Evolutionary conservation across 2,888 invertebrate species (phyloP), one percentile per base, ranked within the genome.

Genomic region (Stramonita haemastoma): DNA sequence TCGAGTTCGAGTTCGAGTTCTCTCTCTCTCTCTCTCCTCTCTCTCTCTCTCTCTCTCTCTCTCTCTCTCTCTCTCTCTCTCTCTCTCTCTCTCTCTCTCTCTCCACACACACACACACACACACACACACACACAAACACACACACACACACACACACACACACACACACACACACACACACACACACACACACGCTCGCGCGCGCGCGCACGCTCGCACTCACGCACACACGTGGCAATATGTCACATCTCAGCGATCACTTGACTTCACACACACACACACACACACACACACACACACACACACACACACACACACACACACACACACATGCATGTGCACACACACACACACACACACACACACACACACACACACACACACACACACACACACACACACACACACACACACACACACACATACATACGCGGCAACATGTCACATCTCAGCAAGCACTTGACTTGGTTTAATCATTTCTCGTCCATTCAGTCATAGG

Each of bases 381-480:
- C 73, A 73, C 73, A 73, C 73, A 73, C 73, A 73, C 73, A 73
- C 73, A 73, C 73, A 73, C 73, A 73, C 73, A 73, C 73, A 73
- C 73, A 73, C 73, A 70, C 70, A 70, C 70, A 70, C 70, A 70
- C 70, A 70, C 70, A 19, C 57, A 70, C 70, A 70, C 70, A 70
- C 70, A 70, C 70, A 70, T 22, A 70, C 5, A 70, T 70, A 70
- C 22, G 22, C n/a, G n/a, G n/a, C n/a, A n/a, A 73, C 73, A 73
- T n/a, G n/a, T n/a, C 73, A 73, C 73, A 73, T n/a, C n/a, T n/a
- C n/a, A n/a, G n/a, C 73, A 46, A 46, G 46, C 46, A 46, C 46
- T 46, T 46, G 46, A 46, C 46, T 46, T 46, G 4, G 8, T 46
- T n/a, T 46, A 46, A 46, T 46, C 46, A 8, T 46, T 46, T 46